Conservation (phyloP, 2,888 invertebrate species). For the Macrophya alboannulata region DNA sequence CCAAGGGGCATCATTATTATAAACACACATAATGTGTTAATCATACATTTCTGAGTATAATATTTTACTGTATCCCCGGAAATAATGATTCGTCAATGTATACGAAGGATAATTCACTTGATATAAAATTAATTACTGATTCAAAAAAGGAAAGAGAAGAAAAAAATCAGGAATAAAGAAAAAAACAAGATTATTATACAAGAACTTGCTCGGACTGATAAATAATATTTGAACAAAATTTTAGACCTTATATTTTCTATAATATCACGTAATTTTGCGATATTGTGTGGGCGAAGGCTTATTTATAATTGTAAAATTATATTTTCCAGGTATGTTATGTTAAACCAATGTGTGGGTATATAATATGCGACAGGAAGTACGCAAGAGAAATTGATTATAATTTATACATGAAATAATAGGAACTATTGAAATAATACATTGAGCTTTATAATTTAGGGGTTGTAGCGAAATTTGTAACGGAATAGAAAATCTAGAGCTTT, state of each 20-base stretch:
- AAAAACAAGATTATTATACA: not conserved
- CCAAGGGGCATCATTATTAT: not conserved
- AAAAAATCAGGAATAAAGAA: not conserved
- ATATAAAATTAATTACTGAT: not conserved
- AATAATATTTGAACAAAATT: not conserved
- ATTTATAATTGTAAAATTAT: not conserved
- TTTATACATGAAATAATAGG: not conserved
- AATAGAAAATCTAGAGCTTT: not conserved
- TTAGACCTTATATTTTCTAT: not conserved
- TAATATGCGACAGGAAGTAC: not conserved
- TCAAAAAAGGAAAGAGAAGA: not conserved
- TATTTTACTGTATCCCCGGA: not conserved
- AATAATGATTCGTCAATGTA: not conserved
- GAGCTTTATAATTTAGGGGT: not conserved
- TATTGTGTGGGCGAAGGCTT: not conserved
- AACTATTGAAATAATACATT: too few relatives aligned
- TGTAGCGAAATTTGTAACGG: not conserved
- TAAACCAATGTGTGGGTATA: not conserved
- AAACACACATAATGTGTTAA: not conserved
- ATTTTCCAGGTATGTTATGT: not conserved
- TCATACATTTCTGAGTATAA: not conserved
- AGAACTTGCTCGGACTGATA: not conserved
- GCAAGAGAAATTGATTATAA: not conserved
- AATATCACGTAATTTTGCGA: constrained; percentile 17
- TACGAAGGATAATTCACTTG: not conserved